Evolutionary conservation across 2,113 vertebrate genomes (phyloP).

Genomic region (Hoplias malabaricus): DNA sequence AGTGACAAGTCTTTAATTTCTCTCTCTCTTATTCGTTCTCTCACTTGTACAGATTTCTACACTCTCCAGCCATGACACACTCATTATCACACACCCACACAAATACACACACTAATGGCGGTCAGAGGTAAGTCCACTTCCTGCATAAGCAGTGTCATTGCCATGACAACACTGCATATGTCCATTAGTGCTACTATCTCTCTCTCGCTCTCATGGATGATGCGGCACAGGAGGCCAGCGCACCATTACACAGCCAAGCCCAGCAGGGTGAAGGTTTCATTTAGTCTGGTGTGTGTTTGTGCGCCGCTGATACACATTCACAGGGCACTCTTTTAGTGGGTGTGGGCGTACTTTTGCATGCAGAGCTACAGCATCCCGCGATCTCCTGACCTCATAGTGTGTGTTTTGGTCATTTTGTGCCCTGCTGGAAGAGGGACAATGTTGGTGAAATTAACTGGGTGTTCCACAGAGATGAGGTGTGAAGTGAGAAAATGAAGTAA

Average conservation of each 20-base stretch:
- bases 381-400: background rate
- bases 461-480: background rate
- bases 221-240: background rate
- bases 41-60: background rate
- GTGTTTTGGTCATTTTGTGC: background rate
- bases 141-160: slow-evolving; percentile 40
- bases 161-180: slow-evolving; percentile 46
- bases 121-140: slow-evolving; percentile 33
- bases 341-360: background rate
- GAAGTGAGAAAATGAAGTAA: no score
- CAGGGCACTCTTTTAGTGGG: background rate
- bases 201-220: slow-evolving; percentile 3
- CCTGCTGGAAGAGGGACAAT: background rate
- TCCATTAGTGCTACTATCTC: slow-evolving; percentile 17
- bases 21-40: background rate
- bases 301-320: background rate
- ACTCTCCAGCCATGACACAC: background rate
- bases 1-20: background rate
- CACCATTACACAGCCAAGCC: background rate
- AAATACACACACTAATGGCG: slow-evolving; percentile 24
- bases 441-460: background rate
- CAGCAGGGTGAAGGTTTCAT: background rate
- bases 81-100: slow-evolving; percentile 39
- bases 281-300: background rate
- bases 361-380: background rate